These are phyloP conservation scores for Mycalesis mineus DNA, from an alignment of 2,888 invertebrate genomes.

Conservation along the genomic window DNA sequence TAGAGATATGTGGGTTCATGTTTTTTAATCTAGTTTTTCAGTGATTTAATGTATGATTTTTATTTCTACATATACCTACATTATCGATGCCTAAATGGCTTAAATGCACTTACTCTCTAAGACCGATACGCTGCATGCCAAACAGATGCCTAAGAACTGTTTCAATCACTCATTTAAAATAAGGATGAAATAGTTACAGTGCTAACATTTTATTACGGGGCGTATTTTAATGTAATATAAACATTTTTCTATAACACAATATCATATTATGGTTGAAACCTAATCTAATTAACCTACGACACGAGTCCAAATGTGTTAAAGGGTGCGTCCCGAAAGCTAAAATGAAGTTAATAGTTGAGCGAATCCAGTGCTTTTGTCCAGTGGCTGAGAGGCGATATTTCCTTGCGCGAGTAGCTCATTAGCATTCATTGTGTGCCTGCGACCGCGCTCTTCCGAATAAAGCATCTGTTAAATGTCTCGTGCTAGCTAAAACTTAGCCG, in stretches of 20 bases:
- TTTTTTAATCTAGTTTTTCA: too few species aligned
- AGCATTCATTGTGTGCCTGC: conserved; percentile 75
- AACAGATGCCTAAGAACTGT: too few species aligned
- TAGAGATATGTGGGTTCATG: too few species aligned
- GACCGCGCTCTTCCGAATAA: conserved; percentile 72
- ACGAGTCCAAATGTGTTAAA: conserved; percentile 76
- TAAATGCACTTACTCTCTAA: too few species aligned
- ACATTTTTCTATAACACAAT: conserved; percentile 16
- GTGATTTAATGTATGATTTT: too few species aligned
- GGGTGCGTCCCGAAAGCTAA: conserved; percentile 59
- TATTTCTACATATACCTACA: too few species aligned
- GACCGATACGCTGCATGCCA: too few species aligned
- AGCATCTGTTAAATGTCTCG: conserved; percentile 79
- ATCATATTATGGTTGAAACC: conserved; percentile 50
- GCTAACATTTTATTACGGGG: background rate
- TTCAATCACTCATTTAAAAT: too few species aligned
- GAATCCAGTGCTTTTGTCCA: conserved; percentile 46
- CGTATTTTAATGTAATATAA: background rate
- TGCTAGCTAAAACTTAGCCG: conserved; percentile 74
- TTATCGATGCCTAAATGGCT: too few species aligned
- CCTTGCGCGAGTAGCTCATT: conserved; percentile 55
- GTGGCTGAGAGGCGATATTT: conserved; percentile 49
- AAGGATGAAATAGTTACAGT: too few species aligned
- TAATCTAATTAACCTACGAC: conserved; percentile 77
- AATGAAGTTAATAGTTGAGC: conserved; percentile 35